phyloP scores from a whole-genome alignment of 2,797 vertebrate species.

The Aplochiton taeniatus region DNA sequence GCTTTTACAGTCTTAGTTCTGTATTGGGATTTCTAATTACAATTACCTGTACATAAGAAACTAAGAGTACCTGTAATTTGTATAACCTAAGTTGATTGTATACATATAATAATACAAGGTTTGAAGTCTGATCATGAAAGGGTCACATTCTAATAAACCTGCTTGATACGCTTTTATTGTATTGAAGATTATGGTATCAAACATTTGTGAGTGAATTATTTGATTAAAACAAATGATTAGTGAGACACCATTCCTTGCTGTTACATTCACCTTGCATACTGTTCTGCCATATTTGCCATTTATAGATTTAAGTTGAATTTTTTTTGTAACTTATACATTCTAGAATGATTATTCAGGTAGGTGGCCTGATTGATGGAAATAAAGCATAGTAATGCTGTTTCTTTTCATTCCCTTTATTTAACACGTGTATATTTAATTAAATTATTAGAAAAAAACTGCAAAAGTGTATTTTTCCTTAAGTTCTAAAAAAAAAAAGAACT shows the following conservation, averaged over 20 bases:
- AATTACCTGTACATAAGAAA: slow-evolving; percentile 27
- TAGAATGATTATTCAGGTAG: slow-evolving; percentile 24
- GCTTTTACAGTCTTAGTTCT: slow-evolving; percentile 75
- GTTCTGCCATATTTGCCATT: slow-evolving; percentile 24
- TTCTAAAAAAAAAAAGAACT: no score
- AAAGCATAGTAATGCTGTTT: slow-evolving; percentile 56
- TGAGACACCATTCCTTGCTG: not conserved
- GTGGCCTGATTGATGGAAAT: slow-evolving; percentile 34
- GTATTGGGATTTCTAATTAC: slow-evolving; percentile 45
- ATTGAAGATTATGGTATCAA: slow-evolving; percentile 41
- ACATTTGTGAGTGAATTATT: slow-evolving; percentile 24
- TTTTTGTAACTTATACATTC: slow-evolving; percentile 47
- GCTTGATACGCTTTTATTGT: slow-evolving; percentile 9
- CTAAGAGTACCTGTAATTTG: slow-evolving; percentile 13
- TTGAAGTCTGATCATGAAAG: slow-evolving; percentile 10
- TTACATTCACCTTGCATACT: not conserved
- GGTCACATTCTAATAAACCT: slow-evolving; percentile 8
- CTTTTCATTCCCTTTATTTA: slow-evolving; percentile 47
- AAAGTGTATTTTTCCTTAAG: no score
- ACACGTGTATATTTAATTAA: slow-evolving; percentile 17
- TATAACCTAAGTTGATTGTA: slow-evolving; percentile 4
- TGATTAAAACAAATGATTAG: slow-evolving; percentile 10
- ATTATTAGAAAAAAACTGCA: no score
- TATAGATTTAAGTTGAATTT: slow-evolving; percentile 23
- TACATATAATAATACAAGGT: slow-evolving; percentile 15